Evolutionary conservation across 1,140 invertebrate genomes (phyloP).

Genomic region (Lucilia sericata): DNA sequence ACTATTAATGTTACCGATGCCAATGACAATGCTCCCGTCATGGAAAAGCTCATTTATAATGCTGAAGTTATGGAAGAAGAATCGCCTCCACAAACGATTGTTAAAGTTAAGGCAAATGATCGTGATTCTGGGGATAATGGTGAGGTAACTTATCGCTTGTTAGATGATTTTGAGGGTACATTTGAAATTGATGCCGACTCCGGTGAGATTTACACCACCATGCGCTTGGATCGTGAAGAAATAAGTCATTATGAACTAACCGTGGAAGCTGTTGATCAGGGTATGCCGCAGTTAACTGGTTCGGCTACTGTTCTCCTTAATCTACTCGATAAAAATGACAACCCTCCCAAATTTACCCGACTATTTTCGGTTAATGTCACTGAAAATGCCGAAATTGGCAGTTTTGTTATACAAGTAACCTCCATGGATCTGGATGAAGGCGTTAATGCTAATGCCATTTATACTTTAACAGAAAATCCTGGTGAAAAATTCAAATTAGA

Average conservation of each 20-base stretch:
- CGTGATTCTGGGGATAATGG: conserved; percentile 90
- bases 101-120: conserved; percentile 85
- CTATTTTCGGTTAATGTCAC: conserved; percentile 95
- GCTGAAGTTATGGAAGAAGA: conserved; percentile 89
- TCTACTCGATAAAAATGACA: conserved; percentile 94
- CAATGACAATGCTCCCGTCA: conserved; percentile 91
- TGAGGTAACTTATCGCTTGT: conserved; percentile 81
- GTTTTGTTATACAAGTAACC: conserved; percentile 92
- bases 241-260: conserved; percentile 85
- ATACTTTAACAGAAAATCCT: conserved; percentile 89
- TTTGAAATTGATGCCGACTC: conserved; percentile 85
- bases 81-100: conserved; percentile 82
- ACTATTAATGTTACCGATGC: conserved; percentile 89
- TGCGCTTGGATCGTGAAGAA: conserved; percentile 89
- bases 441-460: conserved; percentile 88
- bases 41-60: conserved; percentile 85
- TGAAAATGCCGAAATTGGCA: conserved; percentile 92
- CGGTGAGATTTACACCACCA: conserved; percentile 88
- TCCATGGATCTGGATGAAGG: conserved; percentile 90
- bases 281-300: conserved; percentile 83
- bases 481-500: conserved; percentile 92
- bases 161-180: conserved; percentile 79
- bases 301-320: conserved; percentile 87
- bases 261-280: conserved; percentile 89
- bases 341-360: conserved; percentile 91